Evolutionary conservation across 2,113 vertebrate genomes (phyloP).

Genomic region (Polyodon spathula): DNA sequence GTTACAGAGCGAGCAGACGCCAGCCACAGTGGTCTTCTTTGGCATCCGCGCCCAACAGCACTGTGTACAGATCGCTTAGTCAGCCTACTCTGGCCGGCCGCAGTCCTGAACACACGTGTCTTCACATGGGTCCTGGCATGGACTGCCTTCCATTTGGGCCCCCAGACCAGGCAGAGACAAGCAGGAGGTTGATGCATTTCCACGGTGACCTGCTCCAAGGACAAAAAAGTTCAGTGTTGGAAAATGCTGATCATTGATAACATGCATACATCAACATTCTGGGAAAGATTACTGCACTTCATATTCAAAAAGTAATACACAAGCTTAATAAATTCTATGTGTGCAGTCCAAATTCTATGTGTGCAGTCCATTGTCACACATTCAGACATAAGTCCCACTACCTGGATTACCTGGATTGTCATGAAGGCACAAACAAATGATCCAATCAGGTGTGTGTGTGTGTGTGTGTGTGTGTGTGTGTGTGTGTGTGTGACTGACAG

Average conservation of each 20-base stretch:
- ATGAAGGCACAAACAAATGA: too few species aligned
- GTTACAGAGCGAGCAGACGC: conserved; percentile 25
- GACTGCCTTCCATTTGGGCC: conserved; percentile 2
- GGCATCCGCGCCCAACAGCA: conserved; percentile 26
- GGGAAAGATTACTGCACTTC: too few species aligned
- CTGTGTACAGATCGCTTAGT: conserved; percentile 14
- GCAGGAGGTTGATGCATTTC: conserved; percentile 22
- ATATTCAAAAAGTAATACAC: not conserved
- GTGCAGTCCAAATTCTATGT: too few species aligned
- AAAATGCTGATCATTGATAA: not conserved
- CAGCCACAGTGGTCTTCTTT: conserved; percentile 23
- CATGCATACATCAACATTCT: too few species aligned
- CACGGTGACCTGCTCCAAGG: conserved; percentile 12
- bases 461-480: conserved; percentile 5
- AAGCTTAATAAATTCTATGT: not conserved
- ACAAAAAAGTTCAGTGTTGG: conserved; percentile 10
- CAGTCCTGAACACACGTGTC: conserved; percentile 3
- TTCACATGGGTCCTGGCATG: conserved; percentile 13
- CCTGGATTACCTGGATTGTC: not conserved
- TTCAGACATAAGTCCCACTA: conserved; percentile 3
- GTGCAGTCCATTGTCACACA: too few species aligned
- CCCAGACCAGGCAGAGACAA: conserved; percentile 17
- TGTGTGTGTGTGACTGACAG: not conserved
- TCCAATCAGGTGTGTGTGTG: conserved; percentile 1
- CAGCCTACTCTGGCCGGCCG: conserved; percentile 5